Evolutionary conservation across 35 echinoderm and acorn worm species (phyloP), one percentile per base, ranked within the genome.

Genomic region (Acanthaster planci): DNA sequence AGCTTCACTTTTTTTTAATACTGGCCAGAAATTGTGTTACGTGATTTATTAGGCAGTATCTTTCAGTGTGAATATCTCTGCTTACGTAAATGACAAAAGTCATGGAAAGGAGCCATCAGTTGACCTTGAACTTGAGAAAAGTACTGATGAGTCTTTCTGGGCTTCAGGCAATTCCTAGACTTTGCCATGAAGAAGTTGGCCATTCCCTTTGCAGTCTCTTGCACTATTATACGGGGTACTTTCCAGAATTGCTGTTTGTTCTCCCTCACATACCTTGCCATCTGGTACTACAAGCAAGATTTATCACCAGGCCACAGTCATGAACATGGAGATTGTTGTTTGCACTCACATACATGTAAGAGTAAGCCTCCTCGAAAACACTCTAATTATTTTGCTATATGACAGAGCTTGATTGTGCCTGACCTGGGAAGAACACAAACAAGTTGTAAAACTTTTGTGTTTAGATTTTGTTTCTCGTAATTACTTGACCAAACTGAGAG

Each of bases 61-160:
- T 53, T 52, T 83, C 53, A 32, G 58, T 27, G 34, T 55, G 47
- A 83, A 83, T 51, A 37, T 83, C 80, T 23, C 18, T 26, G 52
- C 36, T 83, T 55, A 52, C 58, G 19, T 32, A 83, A 40, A 83
- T 52, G 51, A 83, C 36, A 83, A 83, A 83, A n/a, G 36, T 83
- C 53, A 58, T 52, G 58, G 52, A 83, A 83, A 30, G 40, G 38
- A 0, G 23, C 51, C 26, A 83, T 27, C 52, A 83, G n/a, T 58
- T 83, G 80, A 27, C 80, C 38, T 52, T 83, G 80, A 53, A 83
- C 80, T 37, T 83, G 53, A 83, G 53, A 53, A 0, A 59, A 83
- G 50, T 83, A 54, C 36, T 83, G 80, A 57, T 83, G 80, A 1
- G 42, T 27, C 36, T n/a, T 53, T 37, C 58, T 83, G 7, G 58